Evolutionary conservation across 1,140 invertebrate species (phyloP), one percentile per base, ranked within the genome.

Genomic region (Aphaenogaster ashmeadi): DNA sequence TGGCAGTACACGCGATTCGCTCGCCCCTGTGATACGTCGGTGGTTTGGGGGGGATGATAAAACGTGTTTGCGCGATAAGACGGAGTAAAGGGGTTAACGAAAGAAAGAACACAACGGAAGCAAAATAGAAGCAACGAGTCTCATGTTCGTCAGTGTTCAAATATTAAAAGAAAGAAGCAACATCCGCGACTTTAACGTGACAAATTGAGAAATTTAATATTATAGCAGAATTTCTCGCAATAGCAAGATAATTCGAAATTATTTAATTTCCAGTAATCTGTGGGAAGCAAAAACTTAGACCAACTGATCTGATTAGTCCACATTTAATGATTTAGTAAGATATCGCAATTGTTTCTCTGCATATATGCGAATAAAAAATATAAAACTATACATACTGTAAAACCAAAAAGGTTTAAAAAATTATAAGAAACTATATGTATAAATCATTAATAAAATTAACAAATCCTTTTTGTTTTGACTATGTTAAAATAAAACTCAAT

Each of bases 21-120:
- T 95, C 92, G 91, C 90, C 93, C 91, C 92, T 93, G 21, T 44
- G 92, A 94, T 94, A 94, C 93, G 90, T 90, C 83, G 77, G 58
- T 21, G 66, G 64, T 27, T 74, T 62, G 41, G 52, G 21, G 38
- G 44, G 15, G 36, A 33, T 50, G 44, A 86, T 38, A 74, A 74
- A 60, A 84, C 69, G 69, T 84, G 41, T 50, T 44, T 50, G 21
- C 38, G 54, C 80, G 80, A 36, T 44, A 44, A 81, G 21, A 44
- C 52, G 18, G 47, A 47, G 33, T 38, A 18, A 74, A 18, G 9
- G 58, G 44, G 38, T 38, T 27, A 41, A 84, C 27, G 6, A 58
- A 38, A 69, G 4, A 58, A 41, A 33, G 13, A 44, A 79, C 60
- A 56, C 15, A 71, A 50, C 11, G 6, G 7, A 44, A 18, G n/a